These are phyloP conservation scores for Phorcus lineatus DNA, from an alignment of 2,888 invertebrate genomes.

Conservation along the genomic window DNA sequence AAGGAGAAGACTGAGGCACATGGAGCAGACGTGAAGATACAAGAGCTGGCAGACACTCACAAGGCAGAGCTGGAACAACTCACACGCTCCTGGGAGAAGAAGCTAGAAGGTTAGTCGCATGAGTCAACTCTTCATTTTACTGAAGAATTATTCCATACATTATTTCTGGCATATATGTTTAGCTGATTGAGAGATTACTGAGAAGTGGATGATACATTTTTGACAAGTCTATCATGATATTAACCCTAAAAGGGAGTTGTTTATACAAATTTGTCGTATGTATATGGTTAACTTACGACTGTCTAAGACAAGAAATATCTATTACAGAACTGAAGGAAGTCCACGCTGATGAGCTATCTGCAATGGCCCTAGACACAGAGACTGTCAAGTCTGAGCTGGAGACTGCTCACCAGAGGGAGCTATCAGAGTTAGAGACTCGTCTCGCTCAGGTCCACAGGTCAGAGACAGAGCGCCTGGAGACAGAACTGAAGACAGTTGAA, in stretches of 20 bases:
- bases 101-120: background rate
- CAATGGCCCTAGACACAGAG: slow-evolving; percentile 43
- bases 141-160: no score
- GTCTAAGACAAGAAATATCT: no score
- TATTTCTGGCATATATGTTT: no score
- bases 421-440: slow-evolving; percentile 51
- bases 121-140: no score
- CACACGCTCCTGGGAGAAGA: slow-evolving; percentile 28
- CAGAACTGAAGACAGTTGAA: background rate
- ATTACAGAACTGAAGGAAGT: slow-evolving; percentile 31
- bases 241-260: no score
- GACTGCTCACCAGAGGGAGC: slow-evolving; percentile 55
- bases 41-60: slow-evolving; percentile 33
- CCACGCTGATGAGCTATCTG: slow-evolving; percentile 40
- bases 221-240: no score
- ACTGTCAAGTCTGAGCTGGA: slow-evolving; percentile 52
- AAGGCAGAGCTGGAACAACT: slow-evolving; percentile 45
- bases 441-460: slow-evolving; percentile 40
- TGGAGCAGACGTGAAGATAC: background rate
- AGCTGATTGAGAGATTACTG: no score
- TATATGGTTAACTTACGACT: no score
- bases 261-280: no score
- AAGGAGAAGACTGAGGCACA: slow-evolving; percentile 9
- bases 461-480: slow-evolving; percentile 30
- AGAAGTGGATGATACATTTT: no score